Conservation (phyloP, 2,888 invertebrate species). For the Rhorus exstirpatorius region DNA sequence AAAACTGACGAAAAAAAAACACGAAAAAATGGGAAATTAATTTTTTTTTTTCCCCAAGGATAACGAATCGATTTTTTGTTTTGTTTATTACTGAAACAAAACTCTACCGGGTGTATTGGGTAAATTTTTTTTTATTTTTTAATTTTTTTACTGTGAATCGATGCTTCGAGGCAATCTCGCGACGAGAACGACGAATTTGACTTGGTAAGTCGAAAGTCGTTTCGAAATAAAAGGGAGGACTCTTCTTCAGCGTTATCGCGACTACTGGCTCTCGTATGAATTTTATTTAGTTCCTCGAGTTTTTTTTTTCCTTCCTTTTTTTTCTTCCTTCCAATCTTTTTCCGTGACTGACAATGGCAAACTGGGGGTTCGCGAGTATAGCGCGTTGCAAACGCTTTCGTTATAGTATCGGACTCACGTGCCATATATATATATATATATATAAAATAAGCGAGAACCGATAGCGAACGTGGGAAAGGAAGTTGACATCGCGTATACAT, state of each 20-base stretch:
- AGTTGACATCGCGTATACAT: slow-evolving; percentile 71
- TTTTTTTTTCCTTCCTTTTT: neutral
- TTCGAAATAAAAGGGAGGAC: slow-evolving; percentile 27
- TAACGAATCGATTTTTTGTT: too few relatives aligned
- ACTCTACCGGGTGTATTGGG: too few relatives aligned
- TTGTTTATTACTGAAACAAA: too few relatives aligned
- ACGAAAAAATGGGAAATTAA: too few relatives aligned
- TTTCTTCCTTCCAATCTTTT: slow-evolving; percentile 12
- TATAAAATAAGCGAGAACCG: slow-evolving; percentile 78
- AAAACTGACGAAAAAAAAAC: too few relatives aligned
- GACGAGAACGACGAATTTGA: slow-evolving; percentile 42
- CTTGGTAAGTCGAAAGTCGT: slow-evolving; percentile 48
- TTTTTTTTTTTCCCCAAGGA: too few relatives aligned
- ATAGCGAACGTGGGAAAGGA: slow-evolving; percentile 85
- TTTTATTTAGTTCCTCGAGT: neutral
- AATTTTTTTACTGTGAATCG: neutral
- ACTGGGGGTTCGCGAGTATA: too few relatives aligned
- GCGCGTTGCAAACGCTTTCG: too few relatives aligned
- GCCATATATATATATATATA: slow-evolving; percentile 37
- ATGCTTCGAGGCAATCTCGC: slow-evolving; percentile 2
- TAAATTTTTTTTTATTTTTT: neutral
- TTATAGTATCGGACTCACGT: slow-evolving; percentile 51
- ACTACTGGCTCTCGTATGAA: neutral
- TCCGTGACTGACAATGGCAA: neutral
- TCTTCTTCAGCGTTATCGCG: slow-evolving; percentile 43